Evolutionary conservation across 2,888 invertebrate species (phyloP).

Genomic region (Oxycera nigricornis): DNA sequence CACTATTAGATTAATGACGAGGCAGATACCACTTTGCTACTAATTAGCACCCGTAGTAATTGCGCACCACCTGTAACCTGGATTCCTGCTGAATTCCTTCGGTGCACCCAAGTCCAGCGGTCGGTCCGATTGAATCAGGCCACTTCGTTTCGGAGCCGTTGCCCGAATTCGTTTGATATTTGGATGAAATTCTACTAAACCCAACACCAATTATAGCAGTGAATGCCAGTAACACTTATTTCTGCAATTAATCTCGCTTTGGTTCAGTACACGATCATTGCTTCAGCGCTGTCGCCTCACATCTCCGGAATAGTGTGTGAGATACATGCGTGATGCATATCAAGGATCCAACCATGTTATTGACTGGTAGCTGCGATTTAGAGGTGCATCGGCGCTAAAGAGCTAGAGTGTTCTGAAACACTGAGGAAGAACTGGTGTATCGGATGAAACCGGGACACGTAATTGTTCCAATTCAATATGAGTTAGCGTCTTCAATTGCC

Average conservation of each 20-base stretch:
- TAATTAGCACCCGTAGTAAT: slow-evolving; percentile 23
- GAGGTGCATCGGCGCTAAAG: too few relatives aligned
- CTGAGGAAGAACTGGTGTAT: too few relatives aligned
- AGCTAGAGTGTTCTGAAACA: too few relatives aligned
- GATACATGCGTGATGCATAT: too few relatives aligned
- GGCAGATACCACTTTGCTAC: background rate
- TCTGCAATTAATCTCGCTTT: slow-evolving; percentile 12
- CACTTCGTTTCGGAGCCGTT: background rate
- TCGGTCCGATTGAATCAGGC: background rate
- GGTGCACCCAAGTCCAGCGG: background rate
- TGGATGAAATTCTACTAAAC: background rate
- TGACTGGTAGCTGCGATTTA: too few relatives aligned
- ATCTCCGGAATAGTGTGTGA: too few relatives aligned
- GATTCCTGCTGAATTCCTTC: background rate
- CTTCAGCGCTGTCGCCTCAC: too few relatives aligned
- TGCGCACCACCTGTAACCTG: slow-evolving; percentile 23
- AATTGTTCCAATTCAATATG: too few relatives aligned
- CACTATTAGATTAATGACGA: slow-evolving; percentile 13
- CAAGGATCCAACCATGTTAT: too few relatives aligned
- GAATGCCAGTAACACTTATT: background rate
- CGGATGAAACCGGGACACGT: too few relatives aligned
- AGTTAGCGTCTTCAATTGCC: too few relatives aligned
- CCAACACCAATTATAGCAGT: slow-evolving; percentile 9
- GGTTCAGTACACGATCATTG: background rate
- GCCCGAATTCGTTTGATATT: background rate